Evolutionary conservation across 2,113 vertebrate genomes (phyloP), one percentile per base, ranked within the genome.

Genomic region (Myanophis thanlyinensis): DNA sequence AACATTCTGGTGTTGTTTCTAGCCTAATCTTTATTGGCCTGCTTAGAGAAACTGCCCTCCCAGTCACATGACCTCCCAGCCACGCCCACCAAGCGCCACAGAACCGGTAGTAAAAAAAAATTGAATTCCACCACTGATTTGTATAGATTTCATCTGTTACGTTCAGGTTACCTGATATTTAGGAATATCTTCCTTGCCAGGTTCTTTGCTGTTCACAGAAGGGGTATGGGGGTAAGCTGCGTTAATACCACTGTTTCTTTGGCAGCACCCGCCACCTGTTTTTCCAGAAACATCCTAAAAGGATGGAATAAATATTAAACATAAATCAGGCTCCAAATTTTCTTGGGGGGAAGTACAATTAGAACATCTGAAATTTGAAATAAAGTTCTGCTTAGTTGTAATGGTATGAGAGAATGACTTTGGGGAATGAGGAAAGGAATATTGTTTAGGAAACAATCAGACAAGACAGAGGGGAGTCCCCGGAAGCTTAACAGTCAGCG

Each of bases 91-190:
- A n/a, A n/a, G n/a, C n/a, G n/a, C n/a, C n/a, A n/a, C n/a, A n/a
- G n/a, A n/a, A n/a, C n/a, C n/a, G n/a, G n/a, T n/a, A n/a, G n/a
- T n/a, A n/a, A n/a, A n/a, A n/a, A n/a, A n/a, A n/a, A n/a, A n/a
- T n/a, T n/a, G n/a, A n/a, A n/a, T n/a, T n/a, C n/a, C n/a, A n/a
- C n/a, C n/a, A n/a, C n/a, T n/a, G n/a, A n/a, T 52, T 27, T 3
- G 35, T 40, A 93, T 5, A 53, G 92, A 30, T 73, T 94, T 85
- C 0, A 13, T 44, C 15, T 49, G 91, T 35, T 0, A 22, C 30
- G 35, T 51, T 44, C 56, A 48, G 15, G 47, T 90, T 96, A 98
- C 98, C 98, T 98, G 98, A 95, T 98, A 98, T 92, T 97, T 98
- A 0, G 97, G 98, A 90, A 97, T 94, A 49, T 97, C 97, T 46